These are phyloP conservation scores for Gymnothorax reevesii DNA, from an alignment of 2,797 vertebrate genomes.

Conservation along the genomic window DNA sequence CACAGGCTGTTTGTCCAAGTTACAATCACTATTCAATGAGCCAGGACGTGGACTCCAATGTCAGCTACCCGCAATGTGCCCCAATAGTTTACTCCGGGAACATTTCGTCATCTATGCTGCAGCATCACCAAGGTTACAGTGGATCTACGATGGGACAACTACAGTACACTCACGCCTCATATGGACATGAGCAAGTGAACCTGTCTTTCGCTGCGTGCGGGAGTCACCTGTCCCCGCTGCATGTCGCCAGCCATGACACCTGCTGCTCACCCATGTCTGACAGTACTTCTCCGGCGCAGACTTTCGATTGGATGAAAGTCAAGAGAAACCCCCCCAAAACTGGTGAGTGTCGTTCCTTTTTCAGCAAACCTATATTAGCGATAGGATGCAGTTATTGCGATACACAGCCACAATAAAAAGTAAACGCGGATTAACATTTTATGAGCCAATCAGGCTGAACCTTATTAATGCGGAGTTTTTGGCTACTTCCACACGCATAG, in stretches of 20 bases:
- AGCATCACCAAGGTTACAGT: conserved; percentile 87
- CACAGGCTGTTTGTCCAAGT: conserved; percentile 85
- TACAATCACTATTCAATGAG: conserved; percentile 88
- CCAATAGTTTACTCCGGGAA: conserved; percentile 91
- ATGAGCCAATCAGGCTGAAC: not conserved
- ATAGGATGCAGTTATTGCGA: not conserved
- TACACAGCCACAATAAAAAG: not conserved
- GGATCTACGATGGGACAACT: conserved; percentile 80
- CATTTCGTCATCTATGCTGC: conserved; percentile 83
- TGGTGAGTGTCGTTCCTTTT: conserved; percentile 74
- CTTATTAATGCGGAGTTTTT: not conserved
- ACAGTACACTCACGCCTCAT: conserved; percentile 83
- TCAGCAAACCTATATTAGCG: not conserved
- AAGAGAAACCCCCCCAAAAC: conserved; percentile 98
- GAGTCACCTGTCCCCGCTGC: conserved; percentile 85
- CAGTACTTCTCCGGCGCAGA: conserved; percentile 83
- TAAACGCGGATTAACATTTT: not conserved
- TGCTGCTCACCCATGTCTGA: conserved; percentile 87
- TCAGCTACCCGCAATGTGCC: conserved; percentile 84
- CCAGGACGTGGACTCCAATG: conserved; percentile 85
- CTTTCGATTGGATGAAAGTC: conserved; percentile 99
- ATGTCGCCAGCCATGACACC: conserved; percentile 81
- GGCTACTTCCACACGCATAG: not conserved
- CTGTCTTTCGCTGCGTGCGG: conserved; percentile 78
- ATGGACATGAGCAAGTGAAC: conserved; percentile 85